These are phyloP conservation scores for Lordiphosa fenestrarum DNA, from an alignment of 2,888 invertebrate species.

Conservation along the genomic window DNA sequence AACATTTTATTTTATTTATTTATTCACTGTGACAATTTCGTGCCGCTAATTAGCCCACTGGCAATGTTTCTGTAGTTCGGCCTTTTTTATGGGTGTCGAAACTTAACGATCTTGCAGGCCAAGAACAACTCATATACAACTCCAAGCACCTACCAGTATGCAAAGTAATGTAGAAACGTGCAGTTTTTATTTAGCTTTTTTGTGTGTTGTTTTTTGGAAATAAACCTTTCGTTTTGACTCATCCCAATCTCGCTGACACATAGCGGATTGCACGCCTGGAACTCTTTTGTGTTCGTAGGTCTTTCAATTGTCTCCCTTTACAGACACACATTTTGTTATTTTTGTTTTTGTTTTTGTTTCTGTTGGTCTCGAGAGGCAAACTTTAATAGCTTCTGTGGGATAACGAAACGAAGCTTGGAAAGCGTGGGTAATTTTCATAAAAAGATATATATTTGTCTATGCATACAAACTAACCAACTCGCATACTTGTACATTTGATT, in stretches of 20 bases:
- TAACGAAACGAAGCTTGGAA: slow-evolving; percentile 42
- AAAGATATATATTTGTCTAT: slow-evolving; percentile 14
- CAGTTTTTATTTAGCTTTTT: slow-evolving; percentile 43
- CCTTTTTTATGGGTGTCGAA: slow-evolving; percentile 31
- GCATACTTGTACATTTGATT: slow-evolving; percentile 49
- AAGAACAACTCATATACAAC: slow-evolving; percentile 2
- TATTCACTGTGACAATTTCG: slow-evolving; percentile 36
- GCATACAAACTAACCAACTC: slow-evolving; percentile 36
- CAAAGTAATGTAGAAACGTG: slow-evolving; percentile 57
- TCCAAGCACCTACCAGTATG: slow-evolving; percentile 25
- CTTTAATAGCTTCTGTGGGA: slow-evolving; percentile 49
- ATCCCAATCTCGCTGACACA: slow-evolving; percentile 36
- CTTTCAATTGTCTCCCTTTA: slow-evolving; percentile 32
- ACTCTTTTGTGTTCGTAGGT: slow-evolving; percentile 12
- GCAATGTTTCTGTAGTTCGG: slow-evolving; percentile 12
- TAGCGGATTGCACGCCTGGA: slow-evolving; percentile 30
- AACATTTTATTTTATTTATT: slow-evolving; percentile 11
- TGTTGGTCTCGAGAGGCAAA: too few relatives aligned
- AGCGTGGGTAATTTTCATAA: slow-evolving; percentile 58
- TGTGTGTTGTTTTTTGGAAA: slow-evolving; percentile 30
- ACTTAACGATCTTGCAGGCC: slow-evolving; percentile 10
- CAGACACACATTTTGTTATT: too few relatives aligned
- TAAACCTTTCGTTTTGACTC: slow-evolving; percentile 37
- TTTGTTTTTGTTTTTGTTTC: too few relatives aligned
- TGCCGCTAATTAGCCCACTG: slow-evolving; percentile 47